These are phyloP conservation scores for Nemurella pictetii DNA, from an alignment of 2,888 invertebrate genomes.

Conservation along the genomic window DNA sequence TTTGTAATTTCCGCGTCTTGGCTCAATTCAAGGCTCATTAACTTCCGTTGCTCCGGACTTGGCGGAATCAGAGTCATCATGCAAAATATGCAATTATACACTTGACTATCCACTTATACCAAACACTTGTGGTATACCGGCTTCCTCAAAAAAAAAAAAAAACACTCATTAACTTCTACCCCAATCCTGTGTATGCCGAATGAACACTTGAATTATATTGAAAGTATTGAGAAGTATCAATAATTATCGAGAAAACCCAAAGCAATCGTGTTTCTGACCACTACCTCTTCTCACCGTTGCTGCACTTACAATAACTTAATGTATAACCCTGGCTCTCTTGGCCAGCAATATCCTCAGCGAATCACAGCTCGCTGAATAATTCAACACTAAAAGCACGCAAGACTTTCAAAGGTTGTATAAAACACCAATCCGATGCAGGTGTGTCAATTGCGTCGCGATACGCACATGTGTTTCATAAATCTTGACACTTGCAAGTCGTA, in stretches of 20 bases:
- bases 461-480: not conserved
- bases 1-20: conserved; percentile 49
- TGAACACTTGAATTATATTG: too few species aligned
- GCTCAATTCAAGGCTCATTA: conserved; percentile 49
- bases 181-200: too few species aligned
- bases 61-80: conserved; percentile 51
- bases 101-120: too few species aligned
- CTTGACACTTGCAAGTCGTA: not conserved
- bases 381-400: not conserved
- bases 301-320: not conserved
- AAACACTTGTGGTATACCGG: too few species aligned
- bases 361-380: not conserved
- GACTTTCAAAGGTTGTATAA: not conserved
- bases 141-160: too few species aligned
- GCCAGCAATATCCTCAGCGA: not conserved
- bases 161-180: too few species aligned
- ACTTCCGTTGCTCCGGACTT: conserved; percentile 49
- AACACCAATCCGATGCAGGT: not conserved
- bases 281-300: too few species aligned
- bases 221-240: too few species aligned
- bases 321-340: not conserved
- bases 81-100: not conserved
- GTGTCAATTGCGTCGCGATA: not conserved
- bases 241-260: too few species aligned
- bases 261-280: too few species aligned